Conservation (phyloP, 2,113 vertebrate species). For the Taxidea taxus region DNA sequence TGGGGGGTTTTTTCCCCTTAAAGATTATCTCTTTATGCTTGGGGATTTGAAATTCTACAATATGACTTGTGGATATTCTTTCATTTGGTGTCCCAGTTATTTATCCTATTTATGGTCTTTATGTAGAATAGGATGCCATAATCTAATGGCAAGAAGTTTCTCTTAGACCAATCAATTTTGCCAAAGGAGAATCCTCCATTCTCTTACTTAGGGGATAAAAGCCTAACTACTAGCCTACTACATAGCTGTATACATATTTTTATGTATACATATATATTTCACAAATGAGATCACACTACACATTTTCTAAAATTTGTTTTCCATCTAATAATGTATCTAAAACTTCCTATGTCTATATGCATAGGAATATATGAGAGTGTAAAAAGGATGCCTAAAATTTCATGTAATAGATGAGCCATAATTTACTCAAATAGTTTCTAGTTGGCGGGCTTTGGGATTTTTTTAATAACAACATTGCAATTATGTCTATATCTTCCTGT, state of each 20-base stretch:
- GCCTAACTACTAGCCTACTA: neutral
- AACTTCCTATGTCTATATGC: neutral
- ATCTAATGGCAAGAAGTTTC: neutral
- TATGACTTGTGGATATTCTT: neutral
- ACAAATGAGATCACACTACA: neutral
- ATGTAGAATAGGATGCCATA: neutral
- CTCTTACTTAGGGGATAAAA: neutral
- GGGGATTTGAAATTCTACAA: neutral
- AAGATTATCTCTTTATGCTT: neutral
- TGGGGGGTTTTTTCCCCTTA: neutral
- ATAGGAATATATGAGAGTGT: neutral
- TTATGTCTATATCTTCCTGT: neutral
- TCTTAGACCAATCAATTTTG: neutral
- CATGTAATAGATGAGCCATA: neutral
- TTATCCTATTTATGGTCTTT: neutral
- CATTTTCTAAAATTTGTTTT: slow-evolving; percentile 33
- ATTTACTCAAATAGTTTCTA: slow-evolving; percentile 2
- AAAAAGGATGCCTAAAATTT: slow-evolving; percentile 15
- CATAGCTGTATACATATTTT: neutral
- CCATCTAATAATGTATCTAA: neutral
- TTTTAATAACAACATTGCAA: neutral
- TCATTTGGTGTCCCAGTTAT: neutral
- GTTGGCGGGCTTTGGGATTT: neutral
- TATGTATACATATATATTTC: neutral
- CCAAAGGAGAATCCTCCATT: neutral